Evolutionary conservation across 1,140 invertebrate genomes (phyloP), one percentile per base, ranked within the genome.

Genomic region (Caenorhabditis inopinata): DNA sequence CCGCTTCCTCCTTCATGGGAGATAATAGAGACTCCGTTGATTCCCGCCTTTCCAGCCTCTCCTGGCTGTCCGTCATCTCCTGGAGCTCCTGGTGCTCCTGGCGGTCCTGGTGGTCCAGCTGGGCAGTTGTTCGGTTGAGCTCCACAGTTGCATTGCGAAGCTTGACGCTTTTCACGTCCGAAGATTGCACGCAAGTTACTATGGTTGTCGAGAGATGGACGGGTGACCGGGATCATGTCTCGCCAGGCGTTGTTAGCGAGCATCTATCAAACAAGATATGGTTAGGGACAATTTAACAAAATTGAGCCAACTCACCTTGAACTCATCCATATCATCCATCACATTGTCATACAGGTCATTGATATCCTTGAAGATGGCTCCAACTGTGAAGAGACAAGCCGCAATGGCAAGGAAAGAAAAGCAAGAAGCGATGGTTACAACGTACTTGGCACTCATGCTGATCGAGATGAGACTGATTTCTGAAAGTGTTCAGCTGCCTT

Each of bases 261-360:
- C 74, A 77, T 77, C 80, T 81, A 38, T 21, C 62, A 78, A 14
- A 29, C 9, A 18, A 16, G 1, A 18, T 29, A 42, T 46, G n/a
- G 25, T n/a, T n/a, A n/a, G n/a, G n/a, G n/a, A n/a, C 16, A 35
- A 48, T 16, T 35, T 35, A 14, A 6, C 5, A 42, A 42, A 77
- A 11, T 27, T 29, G 3, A 38, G 16, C 11, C 5, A 53, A 45
- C 35, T 14, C 21, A 76, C 82, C 68, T 78, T 83, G 82, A 82
- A 83, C 42, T 83, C 82, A 74, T 49, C 29, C 79, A 83, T 82
- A 29, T 83, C 82, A 25, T 78, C 79, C 82, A 83, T 83, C 23
- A 83, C 82, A 25, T 82, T 81, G 32, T 83, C 82, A 75, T 82
- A 82, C 62, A 83, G 58, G 58, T 75, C 47, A 81, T 83, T 83